A percentile compares a stretch with the other conserved stretches of the same genome.
Conservation (phyloP, 2,797 vertebrate species). For the Loris lydekkerianus region DNA sequence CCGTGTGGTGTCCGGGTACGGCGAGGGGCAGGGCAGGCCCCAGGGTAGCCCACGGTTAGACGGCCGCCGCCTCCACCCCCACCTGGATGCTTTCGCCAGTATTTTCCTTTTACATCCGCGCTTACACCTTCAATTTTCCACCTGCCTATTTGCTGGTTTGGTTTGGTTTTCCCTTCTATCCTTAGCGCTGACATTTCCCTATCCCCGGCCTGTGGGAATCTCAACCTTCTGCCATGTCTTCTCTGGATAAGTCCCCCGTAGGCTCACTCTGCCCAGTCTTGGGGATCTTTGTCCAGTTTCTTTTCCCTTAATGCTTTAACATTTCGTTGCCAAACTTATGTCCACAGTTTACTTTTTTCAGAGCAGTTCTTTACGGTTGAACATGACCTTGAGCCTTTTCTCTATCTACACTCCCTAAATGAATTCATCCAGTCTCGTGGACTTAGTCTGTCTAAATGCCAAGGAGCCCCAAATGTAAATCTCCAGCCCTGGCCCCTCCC, state of each 20-base stretch:
- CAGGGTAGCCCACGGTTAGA: background rate
- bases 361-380: background rate
- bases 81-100: accelerated
- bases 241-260: background rate
- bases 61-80: background rate
- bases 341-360: background rate
- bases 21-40: background rate
- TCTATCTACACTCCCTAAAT: background rate
- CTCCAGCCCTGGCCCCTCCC: background rate
- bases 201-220: background rate
- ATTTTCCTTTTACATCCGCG: background rate
- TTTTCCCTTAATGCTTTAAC: background rate
- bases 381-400: background rate
- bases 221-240: background rate
- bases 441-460: background rate
- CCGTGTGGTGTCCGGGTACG: background rate
- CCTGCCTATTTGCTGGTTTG: background rate
- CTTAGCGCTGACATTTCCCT: too few species aligned
- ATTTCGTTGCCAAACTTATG: background rate
- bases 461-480: background rate
- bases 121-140: background rate
- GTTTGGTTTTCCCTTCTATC: background rate
- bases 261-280: background rate
- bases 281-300: background rate
- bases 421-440: background rate